Conservation (phyloP, 2,113 vertebrate species). For the Pardalotus punctatus region DNA sequence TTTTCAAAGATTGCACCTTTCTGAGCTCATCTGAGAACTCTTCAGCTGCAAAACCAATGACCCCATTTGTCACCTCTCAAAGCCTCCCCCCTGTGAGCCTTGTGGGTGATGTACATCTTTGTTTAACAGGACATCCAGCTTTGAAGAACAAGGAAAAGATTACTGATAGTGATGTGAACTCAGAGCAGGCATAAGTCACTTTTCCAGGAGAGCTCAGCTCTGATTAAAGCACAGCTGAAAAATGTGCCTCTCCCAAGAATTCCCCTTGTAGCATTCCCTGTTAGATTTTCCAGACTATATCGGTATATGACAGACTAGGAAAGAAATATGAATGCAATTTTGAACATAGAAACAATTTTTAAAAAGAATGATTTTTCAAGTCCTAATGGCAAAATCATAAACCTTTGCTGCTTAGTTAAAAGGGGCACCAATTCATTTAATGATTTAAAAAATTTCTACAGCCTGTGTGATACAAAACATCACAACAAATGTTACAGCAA, state of each 20-base stretch:
- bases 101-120: neutral
- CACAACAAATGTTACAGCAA: neutral
- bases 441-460: neutral
- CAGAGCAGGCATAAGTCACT: slow-evolving; percentile 12
- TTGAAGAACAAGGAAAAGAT: neutral
- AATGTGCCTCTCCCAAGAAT: neutral
- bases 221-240: slow-evolving; percentile 9
- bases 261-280: neutral
- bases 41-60: slow-evolving; percentile 20
- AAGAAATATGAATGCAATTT: neutral
- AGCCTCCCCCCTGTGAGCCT: neutral
- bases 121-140: slow-evolving; percentile 13
- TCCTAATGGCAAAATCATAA: neutral
- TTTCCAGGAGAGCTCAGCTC: slow-evolving; percentile 9
- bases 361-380: neutral
- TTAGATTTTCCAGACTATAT: neutral
- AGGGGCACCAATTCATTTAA: neutral
- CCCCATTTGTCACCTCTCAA: neutral
- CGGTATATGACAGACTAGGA: neutral
- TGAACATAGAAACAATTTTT: neutral
- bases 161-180: slow-evolving; percentile 11
- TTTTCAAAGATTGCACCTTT: neutral
- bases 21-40: neutral
- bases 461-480: neutral
- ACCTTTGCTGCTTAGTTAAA: neutral